A percentile compares a stretch with the other conserved stretches of the same genome.
Evolutionary conservation across 2,113 vertebrate species (phyloP).

Genomic region (Tringa solitaria): DNA sequence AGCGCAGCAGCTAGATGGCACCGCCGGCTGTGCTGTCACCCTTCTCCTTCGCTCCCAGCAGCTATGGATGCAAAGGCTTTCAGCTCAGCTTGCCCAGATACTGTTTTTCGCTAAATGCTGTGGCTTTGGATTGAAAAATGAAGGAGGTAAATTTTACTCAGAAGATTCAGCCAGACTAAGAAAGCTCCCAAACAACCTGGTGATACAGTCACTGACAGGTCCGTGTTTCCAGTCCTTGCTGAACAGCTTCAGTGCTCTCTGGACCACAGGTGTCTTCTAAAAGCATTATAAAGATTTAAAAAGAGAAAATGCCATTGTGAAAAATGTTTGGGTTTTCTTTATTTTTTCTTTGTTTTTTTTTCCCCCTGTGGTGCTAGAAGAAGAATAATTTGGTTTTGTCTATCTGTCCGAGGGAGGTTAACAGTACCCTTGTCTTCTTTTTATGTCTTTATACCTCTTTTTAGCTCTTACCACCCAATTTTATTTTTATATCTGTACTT

Average conservation of each 20-base stretch:
- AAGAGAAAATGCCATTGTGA: not conserved
- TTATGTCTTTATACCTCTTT: not conserved
- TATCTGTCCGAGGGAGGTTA: not conserved
- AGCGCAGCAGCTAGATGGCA: conserved; percentile 64
- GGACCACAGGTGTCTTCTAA: not conserved
- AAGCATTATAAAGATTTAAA: not conserved
- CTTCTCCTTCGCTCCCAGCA: not conserved
- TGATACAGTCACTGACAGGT: not conserved
- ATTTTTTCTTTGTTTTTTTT: not conserved
- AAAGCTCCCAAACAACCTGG: not conserved
- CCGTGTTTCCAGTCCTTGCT: not conserved
- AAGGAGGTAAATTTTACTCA: not conserved
- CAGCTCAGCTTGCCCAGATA: not conserved
- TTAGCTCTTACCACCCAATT: not conserved
- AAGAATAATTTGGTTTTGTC: not conserved
- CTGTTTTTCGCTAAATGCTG: not conserved
- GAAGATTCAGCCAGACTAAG: not conserved
- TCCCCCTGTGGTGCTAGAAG: not conserved
- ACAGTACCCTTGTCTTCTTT: not conserved
- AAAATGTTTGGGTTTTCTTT: not conserved
- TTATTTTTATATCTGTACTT: not conserved
- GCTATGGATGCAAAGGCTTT: not conserved
- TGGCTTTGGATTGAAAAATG: not conserved
- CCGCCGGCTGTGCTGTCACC: not conserved
- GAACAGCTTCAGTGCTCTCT: not conserved